These are phyloP conservation scores for Gymnoscelis rufifasciata DNA, from an alignment of 2,888 invertebrate genomes.

Conservation along the genomic window DNA sequence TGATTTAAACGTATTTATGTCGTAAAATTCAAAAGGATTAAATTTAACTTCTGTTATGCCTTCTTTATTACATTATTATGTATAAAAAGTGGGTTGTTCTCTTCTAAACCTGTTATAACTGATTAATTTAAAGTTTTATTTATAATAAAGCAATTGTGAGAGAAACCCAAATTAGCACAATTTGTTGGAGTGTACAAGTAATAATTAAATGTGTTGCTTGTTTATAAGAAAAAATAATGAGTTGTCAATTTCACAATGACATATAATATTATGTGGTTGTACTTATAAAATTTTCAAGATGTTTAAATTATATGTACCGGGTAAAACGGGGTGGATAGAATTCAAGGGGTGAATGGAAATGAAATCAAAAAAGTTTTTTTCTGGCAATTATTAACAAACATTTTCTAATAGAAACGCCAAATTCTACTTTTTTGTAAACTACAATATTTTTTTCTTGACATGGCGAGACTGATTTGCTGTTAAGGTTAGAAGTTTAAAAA, in stretches of 20 bases:
- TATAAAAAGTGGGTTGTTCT: slow-evolving; percentile 18
- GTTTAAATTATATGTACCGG: slow-evolving; percentile 25
- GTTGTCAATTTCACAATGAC: slow-evolving; percentile 14
- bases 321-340: too few relatives aligned
- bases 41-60: slow-evolving; percentile 2
- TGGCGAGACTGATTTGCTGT: too few relatives aligned
- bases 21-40: slow-evolving; percentile 4
- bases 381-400: too few relatives aligned
- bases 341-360: too few relatives aligned
- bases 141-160: neutral
- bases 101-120: neutral
- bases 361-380: too few relatives aligned
- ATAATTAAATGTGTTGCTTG: slow-evolving; percentile 33
- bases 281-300: slow-evolving; percentile 16
- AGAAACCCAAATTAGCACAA: slow-evolving; percentile 36
- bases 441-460: too few relatives aligned
- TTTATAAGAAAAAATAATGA: slow-evolving; percentile 30
- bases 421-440: too few relatives aligned
- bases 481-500: too few relatives aligned
- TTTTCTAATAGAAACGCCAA: too few relatives aligned
- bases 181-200: slow-evolving; percentile 30
- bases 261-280: slow-evolving; percentile 7
- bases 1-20: slow-evolving; percentile 14
- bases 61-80: slow-evolving; percentile 28
- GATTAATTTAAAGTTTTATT: too few relatives aligned